A percentile compares a stretch with the other conserved stretches of the same genome.
These are phyloP conservation scores for Phortica okadai DNA, from an alignment of 2,888 invertebrate genomes.

Conservation along the genomic window DNA sequence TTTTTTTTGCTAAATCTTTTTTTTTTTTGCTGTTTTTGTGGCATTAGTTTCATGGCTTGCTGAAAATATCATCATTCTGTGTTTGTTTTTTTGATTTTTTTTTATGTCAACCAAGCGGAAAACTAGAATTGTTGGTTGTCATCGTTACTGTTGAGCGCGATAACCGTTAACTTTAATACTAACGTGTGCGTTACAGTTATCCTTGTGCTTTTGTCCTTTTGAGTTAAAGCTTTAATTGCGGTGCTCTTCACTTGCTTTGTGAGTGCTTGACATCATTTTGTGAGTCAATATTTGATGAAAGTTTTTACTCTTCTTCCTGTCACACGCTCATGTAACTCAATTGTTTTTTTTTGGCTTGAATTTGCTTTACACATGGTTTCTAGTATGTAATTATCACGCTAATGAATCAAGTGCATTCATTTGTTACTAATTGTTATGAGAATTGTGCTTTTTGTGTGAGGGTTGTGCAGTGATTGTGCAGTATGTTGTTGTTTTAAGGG, in stretches of 20 bases:
- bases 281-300: not conserved
- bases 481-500: not conserved
- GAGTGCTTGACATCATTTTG: not conserved
- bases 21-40: conserved; percentile 46
- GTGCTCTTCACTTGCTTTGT: not conserved
- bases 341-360: conserved; percentile 33
- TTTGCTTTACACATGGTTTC: not conserved
- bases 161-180: not conserved
- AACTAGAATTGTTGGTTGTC: conserved; percentile 27
- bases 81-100: not conserved
- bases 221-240: not conserved
- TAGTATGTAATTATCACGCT: conserved; percentile 66
- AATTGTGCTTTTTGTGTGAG: conserved; percentile 56
- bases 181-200: not conserved
- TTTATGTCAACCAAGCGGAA: conserved; percentile 51
- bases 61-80: conserved; percentile 35
- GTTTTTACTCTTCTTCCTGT: conserved; percentile 39
- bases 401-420: conserved; percentile 69
- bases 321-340: conserved; percentile 51
- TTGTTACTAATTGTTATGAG: conserved; percentile 69
- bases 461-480: conserved; percentile 13
- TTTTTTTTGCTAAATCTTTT: conserved; percentile 19
- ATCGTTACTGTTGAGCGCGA: conserved; percentile 4
- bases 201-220: not conserved
- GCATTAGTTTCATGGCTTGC: conserved; percentile 52